Conservation (phyloP, 2,113 vertebrate species). For the Hydrolagus affinis region DNA sequence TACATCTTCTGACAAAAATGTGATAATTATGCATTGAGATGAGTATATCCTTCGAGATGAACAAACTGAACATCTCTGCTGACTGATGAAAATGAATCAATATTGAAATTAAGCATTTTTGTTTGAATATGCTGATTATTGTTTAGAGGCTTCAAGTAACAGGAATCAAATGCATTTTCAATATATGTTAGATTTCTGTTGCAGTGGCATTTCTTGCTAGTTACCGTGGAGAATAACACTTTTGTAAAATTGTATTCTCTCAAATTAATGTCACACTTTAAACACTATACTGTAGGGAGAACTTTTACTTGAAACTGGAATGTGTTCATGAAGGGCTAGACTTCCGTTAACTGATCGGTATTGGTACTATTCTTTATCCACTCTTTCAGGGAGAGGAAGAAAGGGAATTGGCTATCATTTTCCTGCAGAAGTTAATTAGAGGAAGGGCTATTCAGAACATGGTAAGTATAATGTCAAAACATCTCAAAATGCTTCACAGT, state of each 20-base stretch:
- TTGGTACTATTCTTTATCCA: background rate
- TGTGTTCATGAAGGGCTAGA: background rate
- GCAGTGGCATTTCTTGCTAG: background rate
- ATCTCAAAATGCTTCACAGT: too few species aligned
- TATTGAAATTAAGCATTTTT: background rate
- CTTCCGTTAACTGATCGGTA: background rate
- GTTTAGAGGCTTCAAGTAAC: background rate
- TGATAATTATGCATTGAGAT: too few species aligned
- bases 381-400: conserved; percentile 72
- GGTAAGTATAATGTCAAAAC: conserved; percentile 49
- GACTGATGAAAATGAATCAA: background rate
- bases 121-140: background rate
- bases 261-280: background rate
- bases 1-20: too few species aligned
- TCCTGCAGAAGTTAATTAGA: conserved; percentile 75
- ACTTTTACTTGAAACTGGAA: background rate
- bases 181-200: background rate
- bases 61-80: background rate
- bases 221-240: background rate
- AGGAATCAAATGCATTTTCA: background rate
- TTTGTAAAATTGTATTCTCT: background rate
- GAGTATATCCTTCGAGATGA: background rate
- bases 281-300: background rate
- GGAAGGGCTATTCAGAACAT: conserved; percentile 74
- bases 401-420: conserved; percentile 69